Evolutionary conservation across 1,140 invertebrate species (phyloP), one percentile per base, ranked within the genome.

Genomic region (Notospermus geniculatus): DNA sequence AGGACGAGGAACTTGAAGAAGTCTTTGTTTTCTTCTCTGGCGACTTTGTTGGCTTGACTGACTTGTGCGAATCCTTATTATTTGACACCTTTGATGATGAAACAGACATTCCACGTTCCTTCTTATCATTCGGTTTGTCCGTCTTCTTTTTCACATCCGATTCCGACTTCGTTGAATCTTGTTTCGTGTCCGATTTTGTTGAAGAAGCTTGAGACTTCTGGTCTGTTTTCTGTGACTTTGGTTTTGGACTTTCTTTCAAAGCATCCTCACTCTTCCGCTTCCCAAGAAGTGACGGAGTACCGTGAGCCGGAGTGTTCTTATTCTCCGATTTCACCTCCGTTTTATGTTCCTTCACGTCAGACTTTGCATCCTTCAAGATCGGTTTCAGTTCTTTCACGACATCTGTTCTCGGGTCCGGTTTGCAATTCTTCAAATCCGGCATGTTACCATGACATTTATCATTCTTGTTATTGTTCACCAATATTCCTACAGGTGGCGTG

Each of bases 71-170:
- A 43, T 39, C 64, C 46, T 67, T 75, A 32, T 39, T 54, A 41
- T 53, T 57, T 57, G 43, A 27, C n/a, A n/a, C n/a, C n/a, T n/a
- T n/a, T 64, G 27, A 30, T 32, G 27, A 39, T 2, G 25, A 28
- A 15, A 50, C 17, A 4, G 30, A 19, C 27, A 52, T 53, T 64
- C 1, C 13, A 5, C 22, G 60, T 63, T 22, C 60, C 56, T 27
- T 55, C 56, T 25, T 62, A 80, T 78, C 61, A 78, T 80, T 60
- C 79, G 66, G 36, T 84, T 80, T 62, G 69, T 57, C 54, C 56
- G 65, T n/a, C 45, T 15, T 55, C 59, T 27, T 13, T 9, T 60
- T 62, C 1, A 23, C 41, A 23, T 62, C 60, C 30, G 64, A 62
- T 32, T 66, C 23, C 0, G 39, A 30, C 50, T 64, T 64, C 52